Evolutionary conservation across 2,888 invertebrate species (phyloP), one percentile per base, ranked within the genome.

Genomic region (Noctua comes): DNA sequence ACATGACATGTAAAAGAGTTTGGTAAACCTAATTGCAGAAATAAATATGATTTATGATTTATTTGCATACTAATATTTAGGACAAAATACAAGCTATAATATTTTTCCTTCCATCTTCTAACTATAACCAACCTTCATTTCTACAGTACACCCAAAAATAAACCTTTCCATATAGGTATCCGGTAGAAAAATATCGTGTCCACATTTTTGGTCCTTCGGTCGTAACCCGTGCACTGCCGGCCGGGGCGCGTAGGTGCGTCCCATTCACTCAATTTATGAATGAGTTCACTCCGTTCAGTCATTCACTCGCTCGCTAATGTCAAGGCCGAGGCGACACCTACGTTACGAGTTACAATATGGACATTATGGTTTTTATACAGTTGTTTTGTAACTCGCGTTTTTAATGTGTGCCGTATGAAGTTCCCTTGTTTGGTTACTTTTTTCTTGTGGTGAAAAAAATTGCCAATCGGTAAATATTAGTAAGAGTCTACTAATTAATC

Each of bases 231-330:
- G 62, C 66, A 48, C 76, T 74, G 77, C 57, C 73, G 76, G 71
- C 64, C 70, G 76, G 36, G 51, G 73, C 59, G 84, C 85, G 87
- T 87, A 84, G 86, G 88, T 79, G 83, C 82, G 88, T 86, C 88
- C 91, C 88, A 91, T 93, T 93, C 88, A 90, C 83, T 83, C 89
- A 85, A 88, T 89, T 90, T 90, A 90, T 90, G 90, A 90, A 90
- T 91, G 90, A 86, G 85, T 86, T 88, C 88, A 87, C 48, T 80
- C 79, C 66, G 84, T 79, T 84, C 85, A 84, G 88, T 85, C 85
- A 87, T 80, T 83, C 88, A 68, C 80, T 81, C 87, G 76, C 78
- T 68, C 57, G 77, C 76, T 89, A 88, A 87, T 88, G 89, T 88
- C 89, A 89, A 89, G 89, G 89, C 84, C 88, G 78, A 73, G 76